These are phyloP conservation scores for Globodera ellingtonae DNA, from an alignment of 1,140 invertebrate genomes.

Conservation along the genomic window DNA sequence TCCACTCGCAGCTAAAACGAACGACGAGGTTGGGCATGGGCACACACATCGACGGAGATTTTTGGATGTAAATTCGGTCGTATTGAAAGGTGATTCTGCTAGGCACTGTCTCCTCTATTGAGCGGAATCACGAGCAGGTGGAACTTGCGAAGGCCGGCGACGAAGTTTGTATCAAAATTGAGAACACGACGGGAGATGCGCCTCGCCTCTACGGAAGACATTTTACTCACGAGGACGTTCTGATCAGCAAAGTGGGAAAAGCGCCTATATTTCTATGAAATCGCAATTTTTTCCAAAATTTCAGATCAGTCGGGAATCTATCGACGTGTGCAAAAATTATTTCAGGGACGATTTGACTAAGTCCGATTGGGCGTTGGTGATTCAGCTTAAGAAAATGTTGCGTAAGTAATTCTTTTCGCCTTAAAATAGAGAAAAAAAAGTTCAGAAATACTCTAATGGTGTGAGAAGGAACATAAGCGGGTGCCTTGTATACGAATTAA, in stretches of 20 bases:
- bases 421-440: background rate
- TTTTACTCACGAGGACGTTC: conserved; percentile 91
- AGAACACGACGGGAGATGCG: conserved; percentile 88
- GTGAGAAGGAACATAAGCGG: background rate
- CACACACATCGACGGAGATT: background rate
- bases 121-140: conserved; percentile 79
- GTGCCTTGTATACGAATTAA: background rate
- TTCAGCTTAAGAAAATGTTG: conserved; percentile 96
- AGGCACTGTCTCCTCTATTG: conserved; percentile 90
- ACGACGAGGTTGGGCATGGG: conserved; percentile 74
- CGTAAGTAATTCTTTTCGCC: conserved; percentile 70
- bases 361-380: conserved; percentile 94
- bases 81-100: conserved; percentile 84
- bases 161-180: conserved; percentile 98
- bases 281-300: conserved; percentile 67
- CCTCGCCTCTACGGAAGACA: conserved; percentile 97
- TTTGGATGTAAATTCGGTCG: too few species aligned
- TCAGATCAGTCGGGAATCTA: conserved; percentile 92
- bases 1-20: conserved; percentile 90
- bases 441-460: background rate
- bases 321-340: conserved; percentile 98
- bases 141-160: conserved; percentile 90
- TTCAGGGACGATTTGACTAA: conserved; percentile 95
- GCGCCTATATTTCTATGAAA: background rate
- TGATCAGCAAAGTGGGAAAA: conserved; percentile 85